Evolutionary conservation across 2,797 vertebrate species (phyloP).

Genomic region (Cynodonichthys magdalenae): DNA sequence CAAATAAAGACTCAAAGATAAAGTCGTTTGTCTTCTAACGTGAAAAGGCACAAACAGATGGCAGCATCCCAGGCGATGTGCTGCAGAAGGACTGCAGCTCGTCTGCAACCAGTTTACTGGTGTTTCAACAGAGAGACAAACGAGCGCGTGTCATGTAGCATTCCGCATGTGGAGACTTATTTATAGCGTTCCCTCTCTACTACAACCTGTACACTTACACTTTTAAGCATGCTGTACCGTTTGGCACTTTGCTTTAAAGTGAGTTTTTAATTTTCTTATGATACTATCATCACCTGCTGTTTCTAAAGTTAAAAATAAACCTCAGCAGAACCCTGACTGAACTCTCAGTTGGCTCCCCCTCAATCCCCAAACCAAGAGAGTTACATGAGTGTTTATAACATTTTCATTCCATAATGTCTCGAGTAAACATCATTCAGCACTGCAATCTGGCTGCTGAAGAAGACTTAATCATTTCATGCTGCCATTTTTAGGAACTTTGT

Average conservation of each 20-base stretch:
- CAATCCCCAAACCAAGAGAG: neutral
- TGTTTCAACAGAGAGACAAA: constrained; percentile 61
- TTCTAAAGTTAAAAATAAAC: neutral
- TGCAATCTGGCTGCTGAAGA: neutral
- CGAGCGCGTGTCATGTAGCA: constrained; percentile 53
- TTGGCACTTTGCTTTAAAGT: neutral
- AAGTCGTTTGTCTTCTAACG: constrained; percentile 51
- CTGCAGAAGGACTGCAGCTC: constrained; percentile 57
- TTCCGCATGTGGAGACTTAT: constrained; percentile 34
- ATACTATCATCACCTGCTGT: neutral
- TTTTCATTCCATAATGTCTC: too few species aligned
- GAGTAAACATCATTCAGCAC: neutral
- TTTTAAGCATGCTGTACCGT: constrained; percentile 11
- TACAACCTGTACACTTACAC: constrained; percentile 4
- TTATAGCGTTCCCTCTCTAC: constrained; percentile 23
- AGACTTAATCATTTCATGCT: neutral
- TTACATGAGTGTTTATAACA: neutral
- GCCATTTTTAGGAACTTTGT: neutral
- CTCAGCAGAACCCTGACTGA: neutral
- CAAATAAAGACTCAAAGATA: constrained; percentile 32
- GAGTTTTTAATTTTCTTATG: neutral
- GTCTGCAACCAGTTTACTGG: constrained; percentile 63
- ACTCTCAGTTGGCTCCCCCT: neutral
- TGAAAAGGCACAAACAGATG: constrained; percentile 62
- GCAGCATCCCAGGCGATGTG: constrained; percentile 57